A percentile compares a stretch with the other conserved stretches of the same genome.
Evolutionary conservation across 2,888 invertebrate species (phyloP).

Genomic region (Protodeltote pygarga): DNA sequence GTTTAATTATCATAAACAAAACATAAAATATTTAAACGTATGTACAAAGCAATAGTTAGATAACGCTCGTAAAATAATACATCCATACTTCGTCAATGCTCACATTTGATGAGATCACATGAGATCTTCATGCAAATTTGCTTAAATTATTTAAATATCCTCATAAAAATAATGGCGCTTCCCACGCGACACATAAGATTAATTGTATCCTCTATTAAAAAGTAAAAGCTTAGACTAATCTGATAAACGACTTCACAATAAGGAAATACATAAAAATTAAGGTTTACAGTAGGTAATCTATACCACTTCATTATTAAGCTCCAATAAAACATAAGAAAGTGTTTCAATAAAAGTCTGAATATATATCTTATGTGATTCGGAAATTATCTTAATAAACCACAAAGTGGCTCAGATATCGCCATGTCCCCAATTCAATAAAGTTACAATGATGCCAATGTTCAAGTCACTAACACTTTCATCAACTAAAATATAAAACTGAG

Average conservation of each 20-base stretch:
- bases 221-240: constrained; percentile 32
- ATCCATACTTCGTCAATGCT: too few relatives aligned
- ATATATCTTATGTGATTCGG: constrained; percentile 7
- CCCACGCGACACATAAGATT: constrained; percentile 16
- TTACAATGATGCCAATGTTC: neutral
- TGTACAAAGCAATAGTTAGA: too few relatives aligned
- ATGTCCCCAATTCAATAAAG: constrained; percentile 11
- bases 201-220: constrained; percentile 36
- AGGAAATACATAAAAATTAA: constrained; percentile 9
- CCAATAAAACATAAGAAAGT: constrained; percentile 19
- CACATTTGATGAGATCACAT: too few relatives aligned
- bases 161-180: neutral
- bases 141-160: too few relatives aligned
- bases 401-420: neutral
- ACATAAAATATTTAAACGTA: too few relatives aligned
- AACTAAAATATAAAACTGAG: constrained; percentile 1
- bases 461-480: constrained; percentile 22
- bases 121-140: too few relatives aligned
- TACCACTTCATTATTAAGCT: constrained; percentile 29
- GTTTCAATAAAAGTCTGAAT: constrained; percentile 6
- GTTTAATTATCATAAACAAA: too few relatives aligned
- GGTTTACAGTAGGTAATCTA: constrained; percentile 12
- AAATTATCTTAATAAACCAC: constrained; percentile 10
- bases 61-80: too few relatives aligned
- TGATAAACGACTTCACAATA: neutral